phyloP scores from a whole-genome alignment of 2,888 invertebrate species.

The Dysmachus trigonus region DNA sequence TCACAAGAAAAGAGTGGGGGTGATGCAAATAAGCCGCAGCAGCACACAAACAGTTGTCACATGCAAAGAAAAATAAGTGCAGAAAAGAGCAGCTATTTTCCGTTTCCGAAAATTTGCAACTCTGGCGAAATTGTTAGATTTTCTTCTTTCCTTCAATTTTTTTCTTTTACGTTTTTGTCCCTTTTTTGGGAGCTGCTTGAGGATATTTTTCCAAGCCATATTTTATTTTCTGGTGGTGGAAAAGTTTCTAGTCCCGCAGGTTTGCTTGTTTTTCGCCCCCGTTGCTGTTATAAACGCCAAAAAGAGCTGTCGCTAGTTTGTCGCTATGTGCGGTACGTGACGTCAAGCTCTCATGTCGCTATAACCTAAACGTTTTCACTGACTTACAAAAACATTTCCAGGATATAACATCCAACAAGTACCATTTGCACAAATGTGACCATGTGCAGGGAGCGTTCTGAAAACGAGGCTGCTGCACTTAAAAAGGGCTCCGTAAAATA shows the following conservation, averaged over 20 bases:
- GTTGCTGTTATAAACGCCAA: neutral
- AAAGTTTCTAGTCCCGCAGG: neutral
- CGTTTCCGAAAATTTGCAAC: neutral
- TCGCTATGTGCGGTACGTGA: neutral
- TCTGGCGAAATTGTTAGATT: constrained; percentile 10
- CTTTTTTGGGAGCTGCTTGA: neutral
- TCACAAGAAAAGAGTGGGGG: neutral
- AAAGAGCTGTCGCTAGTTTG: constrained; percentile 12
- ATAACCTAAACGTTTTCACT: constrained; percentile 24
- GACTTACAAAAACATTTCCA: constrained; percentile 28
- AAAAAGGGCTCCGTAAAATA: neutral
- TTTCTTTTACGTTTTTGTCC: neutral
- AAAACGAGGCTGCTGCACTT: neutral
- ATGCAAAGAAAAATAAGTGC: neutral
- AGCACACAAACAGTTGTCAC: neutral
- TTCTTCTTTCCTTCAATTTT: neutral
- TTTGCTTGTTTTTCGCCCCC: neutral
- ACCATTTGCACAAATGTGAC: constrained; percentile 17
- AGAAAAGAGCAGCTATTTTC: neutral
- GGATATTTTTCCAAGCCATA: neutral
- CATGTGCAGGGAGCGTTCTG: neutral
- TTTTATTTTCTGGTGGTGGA: constrained; percentile 5
- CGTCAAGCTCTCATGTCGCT: neutral
- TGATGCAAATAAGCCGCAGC: neutral
- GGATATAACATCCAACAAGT: constrained; percentile 26